phyloP scores from a whole-genome alignment of 2,797 vertebrate genomes.

The Acipenser oxyrinchus region DNA sequence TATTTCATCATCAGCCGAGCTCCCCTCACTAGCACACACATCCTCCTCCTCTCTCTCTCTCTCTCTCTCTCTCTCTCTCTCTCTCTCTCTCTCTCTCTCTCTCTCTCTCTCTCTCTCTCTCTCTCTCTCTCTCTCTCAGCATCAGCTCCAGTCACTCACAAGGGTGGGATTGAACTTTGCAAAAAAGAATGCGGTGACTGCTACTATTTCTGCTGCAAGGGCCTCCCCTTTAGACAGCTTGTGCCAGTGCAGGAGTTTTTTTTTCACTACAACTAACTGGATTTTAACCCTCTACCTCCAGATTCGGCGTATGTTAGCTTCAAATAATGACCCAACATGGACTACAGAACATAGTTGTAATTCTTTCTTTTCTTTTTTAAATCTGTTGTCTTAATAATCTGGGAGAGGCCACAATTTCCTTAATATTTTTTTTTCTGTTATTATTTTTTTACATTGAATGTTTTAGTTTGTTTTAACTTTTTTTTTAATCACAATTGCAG shows the following conservation, averaged over 20 bases:
- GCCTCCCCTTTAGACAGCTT: slow-evolving; percentile 73
- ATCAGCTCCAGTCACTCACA: slow-evolving; percentile 63
- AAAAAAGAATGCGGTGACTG: slow-evolving; percentile 27
- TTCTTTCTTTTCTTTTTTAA: slow-evolving; percentile 6
- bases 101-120: slow-evolving; percentile 33
- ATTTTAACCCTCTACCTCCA: slow-evolving; percentile 72
- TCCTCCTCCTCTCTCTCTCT: slow-evolving; percentile 15
- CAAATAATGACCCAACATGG: slow-evolving; percentile 17
- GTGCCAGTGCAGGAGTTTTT: slow-evolving; percentile 65
- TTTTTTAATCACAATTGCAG: slow-evolving; percentile 33
- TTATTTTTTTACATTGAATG: slow-evolving; percentile 5
- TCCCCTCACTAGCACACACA: slow-evolving; percentile 43
- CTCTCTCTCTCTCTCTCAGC: slow-evolving; percentile 53
- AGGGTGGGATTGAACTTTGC: slow-evolving; percentile 65
- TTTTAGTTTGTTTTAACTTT: slow-evolving; percentile 23
- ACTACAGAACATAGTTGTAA: no score
- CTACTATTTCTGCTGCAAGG: slow-evolving; percentile 74
- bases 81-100: no score
- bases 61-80: slow-evolving; percentile 20
- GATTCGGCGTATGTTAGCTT: slow-evolving; percentile 52
- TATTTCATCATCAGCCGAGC: slow-evolving; percentile 69
- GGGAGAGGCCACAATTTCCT: not conserved
- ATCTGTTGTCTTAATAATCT: slow-evolving; percentile 7
- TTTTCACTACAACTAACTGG: slow-evolving; percentile 63
- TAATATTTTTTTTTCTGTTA: slow-evolving; percentile 25